Percentiles rank a stretch among this genome's conserved stretches.
Evolutionary conservation across 2,888 invertebrate genomes (phyloP).

Genomic region (Alsophila aescularia): DNA sequence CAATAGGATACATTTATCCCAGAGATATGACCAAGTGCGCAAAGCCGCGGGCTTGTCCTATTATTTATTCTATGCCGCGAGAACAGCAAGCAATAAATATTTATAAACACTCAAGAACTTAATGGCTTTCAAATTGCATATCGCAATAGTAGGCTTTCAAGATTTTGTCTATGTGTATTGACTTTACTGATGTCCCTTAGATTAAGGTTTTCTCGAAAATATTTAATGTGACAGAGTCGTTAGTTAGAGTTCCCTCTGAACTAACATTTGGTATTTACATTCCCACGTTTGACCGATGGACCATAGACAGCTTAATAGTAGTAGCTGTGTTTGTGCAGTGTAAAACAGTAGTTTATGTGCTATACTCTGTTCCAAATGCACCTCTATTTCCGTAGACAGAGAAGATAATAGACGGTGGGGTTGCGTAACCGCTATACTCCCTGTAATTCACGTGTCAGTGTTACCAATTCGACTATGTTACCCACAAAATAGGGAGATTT

Average conservation of each 20-base stretch:
- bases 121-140: constrained; percentile 1
- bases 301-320: constrained; percentile 19
- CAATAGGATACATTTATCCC: no score
- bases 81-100: no score
- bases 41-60: no score
- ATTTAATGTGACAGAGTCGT: constrained; percentile 1
- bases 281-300: constrained; percentile 49
- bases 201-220: background rate
- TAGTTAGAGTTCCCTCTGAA: constrained; percentile 4
- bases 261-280: constrained; percentile 45
- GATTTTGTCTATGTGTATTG: background rate
- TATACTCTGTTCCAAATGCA: no score
- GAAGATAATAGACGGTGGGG: no score
- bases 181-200: background rate
- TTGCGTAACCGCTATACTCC: no score
- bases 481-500: no score
- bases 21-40: no score
- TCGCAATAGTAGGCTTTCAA: background rate
- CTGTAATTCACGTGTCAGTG: no score
- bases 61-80: no score
- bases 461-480: no score
- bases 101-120: background rate
- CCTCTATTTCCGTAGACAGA: no score
- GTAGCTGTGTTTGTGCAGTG: background rate
- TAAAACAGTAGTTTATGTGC: constrained; percentile 2